phyloP scores from a whole-genome alignment of 2,113 vertebrate species.

The Pelusios castaneus region DNA sequence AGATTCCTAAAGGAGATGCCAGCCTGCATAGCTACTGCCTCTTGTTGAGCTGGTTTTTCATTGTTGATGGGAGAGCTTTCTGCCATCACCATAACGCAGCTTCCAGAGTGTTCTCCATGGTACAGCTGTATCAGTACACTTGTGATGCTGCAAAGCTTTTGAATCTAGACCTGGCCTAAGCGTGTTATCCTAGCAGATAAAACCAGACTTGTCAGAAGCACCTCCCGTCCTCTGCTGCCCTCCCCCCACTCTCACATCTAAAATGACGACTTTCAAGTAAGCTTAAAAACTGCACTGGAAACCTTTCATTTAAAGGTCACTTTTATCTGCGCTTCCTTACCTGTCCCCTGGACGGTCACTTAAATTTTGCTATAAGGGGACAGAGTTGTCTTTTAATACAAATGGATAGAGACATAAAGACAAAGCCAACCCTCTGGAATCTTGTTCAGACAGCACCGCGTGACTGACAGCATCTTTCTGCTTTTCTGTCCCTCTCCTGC shows the following conservation, averaged over 20 bases:
- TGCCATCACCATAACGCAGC: no score
- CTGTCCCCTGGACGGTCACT: not conserved
- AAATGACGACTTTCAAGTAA: not conserved
- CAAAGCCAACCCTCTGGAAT: not conserved
- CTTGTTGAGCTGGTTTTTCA: no score
- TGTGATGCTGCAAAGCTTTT: no score
- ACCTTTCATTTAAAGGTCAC: not conserved
- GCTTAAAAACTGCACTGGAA: no score
- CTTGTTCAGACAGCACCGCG: not conserved
- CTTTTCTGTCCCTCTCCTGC: conserved; percentile 55
- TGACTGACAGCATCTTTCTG: not conserved
- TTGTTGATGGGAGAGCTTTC: no score
- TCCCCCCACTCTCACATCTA: not conserved
- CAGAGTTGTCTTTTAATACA: not conserved
- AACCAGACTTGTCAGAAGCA: not conserved
- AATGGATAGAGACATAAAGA: not conserved
- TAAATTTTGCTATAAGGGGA: not conserved
- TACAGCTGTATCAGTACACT: no score
- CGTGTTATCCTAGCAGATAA: not conserved
- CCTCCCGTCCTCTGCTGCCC: not conserved
- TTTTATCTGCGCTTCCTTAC: not conserved
- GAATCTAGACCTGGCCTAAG: no score
- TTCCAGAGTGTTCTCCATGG: no score
- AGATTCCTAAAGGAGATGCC: not conserved
- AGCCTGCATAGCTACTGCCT: no score